phyloP scores from a whole-genome alignment of 2,888 invertebrate genomes.

The Xestia ashworthii region DNA sequence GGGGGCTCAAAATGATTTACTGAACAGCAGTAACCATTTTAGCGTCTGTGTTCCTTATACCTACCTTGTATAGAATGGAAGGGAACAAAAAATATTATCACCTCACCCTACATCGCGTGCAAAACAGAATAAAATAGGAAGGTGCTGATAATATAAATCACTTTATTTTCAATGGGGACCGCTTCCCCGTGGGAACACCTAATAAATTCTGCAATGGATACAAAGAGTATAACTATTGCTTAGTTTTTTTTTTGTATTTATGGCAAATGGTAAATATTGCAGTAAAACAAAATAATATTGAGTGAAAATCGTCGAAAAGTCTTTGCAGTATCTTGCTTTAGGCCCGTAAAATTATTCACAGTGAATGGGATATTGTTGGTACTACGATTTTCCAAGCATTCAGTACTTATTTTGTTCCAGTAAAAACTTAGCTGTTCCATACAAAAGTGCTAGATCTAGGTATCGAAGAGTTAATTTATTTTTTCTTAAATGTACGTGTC shows the following conservation, averaged over 20 bases:
- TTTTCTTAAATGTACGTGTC: neutral
- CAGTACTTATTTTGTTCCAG: neutral
- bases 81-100: conserved; percentile 10
- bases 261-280: neutral
- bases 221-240: conserved; percentile 24
- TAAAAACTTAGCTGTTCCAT: neutral
- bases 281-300: neutral
- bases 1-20: too few species aligned
- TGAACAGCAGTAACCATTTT: too few species aligned
- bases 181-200: conserved; percentile 3
- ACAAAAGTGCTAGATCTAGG: neutral
- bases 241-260: conserved; percentile 19
- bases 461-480: neutral
- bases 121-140: conserved; percentile 44
- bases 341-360: neutral
- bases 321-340: neutral
- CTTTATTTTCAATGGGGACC: conserved; percentile 56
- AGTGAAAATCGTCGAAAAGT: neutral
- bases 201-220: conserved; percentile 35
- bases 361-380: neutral
- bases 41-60: too few species aligned
- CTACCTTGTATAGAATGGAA: too few species aligned
- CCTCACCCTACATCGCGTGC: conserved; percentile 30
- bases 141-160: conserved; percentile 55
- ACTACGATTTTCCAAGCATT: neutral